Percentiles rank a stretch among this genome's conserved stretches.
phyloP scores from a whole-genome alignment of 2,113 vertebrate species.

The Stegostoma tigrinum region DNA sequence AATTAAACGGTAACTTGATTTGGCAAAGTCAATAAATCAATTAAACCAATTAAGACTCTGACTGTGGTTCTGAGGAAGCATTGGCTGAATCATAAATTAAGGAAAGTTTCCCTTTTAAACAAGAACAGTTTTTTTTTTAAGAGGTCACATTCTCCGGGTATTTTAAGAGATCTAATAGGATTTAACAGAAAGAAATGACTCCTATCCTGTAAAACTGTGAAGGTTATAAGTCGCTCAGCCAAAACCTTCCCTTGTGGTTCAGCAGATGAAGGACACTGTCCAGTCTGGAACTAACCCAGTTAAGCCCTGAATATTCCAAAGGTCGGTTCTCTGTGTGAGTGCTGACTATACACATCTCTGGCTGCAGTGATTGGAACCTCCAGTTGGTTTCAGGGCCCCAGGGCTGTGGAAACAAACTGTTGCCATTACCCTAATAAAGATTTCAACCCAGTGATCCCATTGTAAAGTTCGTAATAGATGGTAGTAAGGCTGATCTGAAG shows the following conservation, averaged over 20 bases:
- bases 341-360: not conserved
- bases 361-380: not conserved
- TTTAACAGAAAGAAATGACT: not conserved
- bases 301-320: not conserved
- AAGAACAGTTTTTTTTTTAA: not conserved
- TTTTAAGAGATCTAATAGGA: not conserved
- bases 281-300: not conserved
- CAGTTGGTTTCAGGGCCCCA: not conserved
- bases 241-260: not conserved
- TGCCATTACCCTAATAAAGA: not conserved
- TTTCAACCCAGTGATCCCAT: not conserved
- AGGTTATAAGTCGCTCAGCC: not conserved
- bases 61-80: not conserved
- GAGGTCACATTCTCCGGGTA: not conserved
- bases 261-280: not conserved
- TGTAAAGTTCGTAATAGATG: not conserved
- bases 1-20: conserved; percentile 18
- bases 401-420: too few relatives aligned
- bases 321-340: not conserved
- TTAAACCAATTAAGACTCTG: not conserved
- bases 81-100: not conserved
- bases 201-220: not conserved
- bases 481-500: not conserved
- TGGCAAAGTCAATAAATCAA: not conserved
- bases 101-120: not conserved